A percentile compares a stretch with the other conserved stretches of the same genome.
These are phyloP conservation scores for Flexamia atlantica DNA, from an alignment of 2,888 invertebrate species.

Conservation along the genomic window DNA sequence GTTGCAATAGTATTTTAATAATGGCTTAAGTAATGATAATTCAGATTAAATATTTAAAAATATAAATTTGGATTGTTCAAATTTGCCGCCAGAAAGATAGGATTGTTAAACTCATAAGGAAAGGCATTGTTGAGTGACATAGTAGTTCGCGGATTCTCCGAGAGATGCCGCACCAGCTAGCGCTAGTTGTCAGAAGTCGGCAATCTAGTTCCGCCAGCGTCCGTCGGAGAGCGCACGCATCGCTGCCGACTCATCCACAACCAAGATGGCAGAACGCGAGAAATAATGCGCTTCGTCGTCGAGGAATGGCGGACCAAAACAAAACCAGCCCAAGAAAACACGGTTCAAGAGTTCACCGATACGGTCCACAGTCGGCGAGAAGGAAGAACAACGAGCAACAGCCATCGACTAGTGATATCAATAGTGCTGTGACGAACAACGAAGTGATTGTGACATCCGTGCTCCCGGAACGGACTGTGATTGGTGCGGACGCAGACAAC, in stretches of 20 bases:
- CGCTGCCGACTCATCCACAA: constrained; percentile 58
- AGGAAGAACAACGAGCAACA: constrained; percentile 54
- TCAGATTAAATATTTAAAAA: neutral
- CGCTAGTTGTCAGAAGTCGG: constrained; percentile 35
- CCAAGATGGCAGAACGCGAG: constrained; percentile 63
- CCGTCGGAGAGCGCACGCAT: constrained; percentile 60
- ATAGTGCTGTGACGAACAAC: constrained; percentile 46
- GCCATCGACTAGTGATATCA: constrained; percentile 33
- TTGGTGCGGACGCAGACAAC: constrained; percentile 60
- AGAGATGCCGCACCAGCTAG: constrained; percentile 52
- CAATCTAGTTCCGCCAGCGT: constrained; percentile 57
- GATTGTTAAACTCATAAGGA: neutral
- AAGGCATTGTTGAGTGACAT: constrained; percentile 25
- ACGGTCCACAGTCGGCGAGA: constrained; percentile 61
- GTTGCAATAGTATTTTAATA: neutral
- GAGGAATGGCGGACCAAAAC: constrained; percentile 66
- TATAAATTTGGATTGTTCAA: neutral
- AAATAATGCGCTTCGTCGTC: constrained; percentile 62
- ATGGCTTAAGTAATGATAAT: too few relatives aligned
- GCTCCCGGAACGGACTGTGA: constrained; percentile 56
- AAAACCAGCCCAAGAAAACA: constrained; percentile 63
- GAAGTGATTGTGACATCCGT: constrained; percentile 30
- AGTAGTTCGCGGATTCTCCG: constrained; percentile 43
- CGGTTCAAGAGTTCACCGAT: constrained; percentile 61
- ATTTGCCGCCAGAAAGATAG: neutral